Percentiles rank a stretch among this genome's conserved stretches.
Evolutionary conservation across 2,888 invertebrate genomes (phyloP).

Genomic region (Nomada ferruginata): DNA sequence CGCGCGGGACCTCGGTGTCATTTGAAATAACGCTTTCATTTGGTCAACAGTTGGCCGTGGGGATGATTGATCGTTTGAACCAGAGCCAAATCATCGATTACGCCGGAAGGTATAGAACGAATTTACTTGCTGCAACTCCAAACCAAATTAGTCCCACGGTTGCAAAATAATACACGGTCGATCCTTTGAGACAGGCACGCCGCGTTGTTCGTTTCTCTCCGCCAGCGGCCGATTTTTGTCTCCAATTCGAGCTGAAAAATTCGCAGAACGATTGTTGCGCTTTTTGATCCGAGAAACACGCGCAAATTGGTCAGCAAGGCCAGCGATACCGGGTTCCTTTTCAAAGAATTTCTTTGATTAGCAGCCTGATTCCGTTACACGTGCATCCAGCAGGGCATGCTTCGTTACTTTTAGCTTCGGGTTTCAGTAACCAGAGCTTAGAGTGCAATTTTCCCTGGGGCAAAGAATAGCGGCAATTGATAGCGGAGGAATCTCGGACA

Average conservation of each 20-base stretch:
- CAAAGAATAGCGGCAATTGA: constrained; percentile 33
- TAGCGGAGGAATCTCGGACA: constrained; percentile 33
- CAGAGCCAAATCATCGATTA: constrained; percentile 55
- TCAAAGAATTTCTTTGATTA: constrained; percentile 38
- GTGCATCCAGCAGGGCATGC: constrained; percentile 13
- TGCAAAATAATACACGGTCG: constrained; percentile 22
- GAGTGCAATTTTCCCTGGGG: constrained; percentile 43
- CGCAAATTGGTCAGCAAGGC: background rate
- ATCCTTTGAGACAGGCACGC: background rate
- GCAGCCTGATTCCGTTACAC: constrained; percentile 18
- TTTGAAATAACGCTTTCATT: constrained; percentile 64
- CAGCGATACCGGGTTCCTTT: constrained; percentile 16
- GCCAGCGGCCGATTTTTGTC: background rate
- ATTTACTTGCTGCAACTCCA: constrained; percentile 46
- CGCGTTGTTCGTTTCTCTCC: background rate
- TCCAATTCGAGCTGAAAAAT: background rate
- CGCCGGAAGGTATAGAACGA: constrained; percentile 35
- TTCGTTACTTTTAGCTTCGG: constrained; percentile 23
- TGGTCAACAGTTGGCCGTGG: constrained; percentile 58
- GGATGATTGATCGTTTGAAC: constrained; percentile 57
- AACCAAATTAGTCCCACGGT: constrained; percentile 40
- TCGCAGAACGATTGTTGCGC: background rate
- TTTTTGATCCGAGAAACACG: background rate
- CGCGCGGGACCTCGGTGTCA: constrained; percentile 38
- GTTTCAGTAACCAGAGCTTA: constrained; percentile 44